phyloP scores from a whole-genome alignment of 2,888 invertebrate species.

The Trachelus stipa region DNA sequence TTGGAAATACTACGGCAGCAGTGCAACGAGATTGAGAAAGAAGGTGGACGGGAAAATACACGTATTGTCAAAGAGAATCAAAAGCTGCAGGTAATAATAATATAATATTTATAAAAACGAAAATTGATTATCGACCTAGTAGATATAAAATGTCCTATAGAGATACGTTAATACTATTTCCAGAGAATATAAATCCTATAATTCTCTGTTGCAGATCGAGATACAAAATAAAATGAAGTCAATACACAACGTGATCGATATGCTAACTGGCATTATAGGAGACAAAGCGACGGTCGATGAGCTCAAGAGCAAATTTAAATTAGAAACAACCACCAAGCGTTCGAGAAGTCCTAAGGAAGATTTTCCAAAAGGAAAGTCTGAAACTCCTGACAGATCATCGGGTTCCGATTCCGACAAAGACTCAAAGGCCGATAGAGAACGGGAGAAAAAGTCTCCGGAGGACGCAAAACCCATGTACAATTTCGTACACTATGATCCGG shows the following conservation, averaged over 20 bases:
- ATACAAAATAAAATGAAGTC: slow-evolving; percentile 84
- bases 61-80: slow-evolving; percentile 85
- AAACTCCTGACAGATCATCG: slow-evolving; percentile 49
- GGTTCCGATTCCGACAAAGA: slow-evolving; percentile 57
- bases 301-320: slow-evolving; percentile 57
- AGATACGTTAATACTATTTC: neutral
- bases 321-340: slow-evolving; percentile 49
- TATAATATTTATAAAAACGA: neutral
- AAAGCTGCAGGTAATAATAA: slow-evolving; percentile 82
- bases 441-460: slow-evolving; percentile 45
- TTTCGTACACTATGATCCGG: slow-evolving; percentile 88
- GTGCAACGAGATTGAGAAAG: slow-evolving; percentile 80
- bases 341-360: slow-evolving; percentile 61
- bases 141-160: neutral
- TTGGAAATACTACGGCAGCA: slow-evolving; percentile 83
- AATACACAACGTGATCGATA: slow-evolving; percentile 88
- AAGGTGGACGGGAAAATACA: slow-evolving; percentile 81
- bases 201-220: slow-evolving; percentile 71
- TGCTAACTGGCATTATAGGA: slow-evolving; percentile 87
- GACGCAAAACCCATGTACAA: slow-evolving; percentile 72
- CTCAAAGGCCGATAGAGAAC: slow-evolving; percentile 47
- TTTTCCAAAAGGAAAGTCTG: slow-evolving; percentile 55
- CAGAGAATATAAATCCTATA: neutral
- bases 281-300: slow-evolving; percentile 72
- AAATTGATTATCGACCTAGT: neutral